Evolutionary conservation across 2,113 vertebrate genomes (phyloP), one percentile per base, ranked within the genome.

Genomic region (Gopherus flavomarginatus): DNA sequence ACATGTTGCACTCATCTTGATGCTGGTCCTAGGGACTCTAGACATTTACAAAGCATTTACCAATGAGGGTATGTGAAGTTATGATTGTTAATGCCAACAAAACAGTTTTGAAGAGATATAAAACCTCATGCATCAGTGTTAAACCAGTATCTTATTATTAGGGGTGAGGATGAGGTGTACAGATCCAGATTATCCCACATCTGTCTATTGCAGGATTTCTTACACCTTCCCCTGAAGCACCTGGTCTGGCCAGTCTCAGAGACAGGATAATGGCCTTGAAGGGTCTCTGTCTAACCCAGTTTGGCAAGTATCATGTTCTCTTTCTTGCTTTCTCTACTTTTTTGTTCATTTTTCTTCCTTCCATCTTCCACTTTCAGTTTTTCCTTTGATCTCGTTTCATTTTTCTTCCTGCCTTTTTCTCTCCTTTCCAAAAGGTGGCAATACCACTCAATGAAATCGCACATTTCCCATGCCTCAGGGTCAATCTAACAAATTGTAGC

Each of bases 381-480:
- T 21, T 31, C 12, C 62, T 88, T 94, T 90, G 69, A 22, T 88
- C 81, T 93, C 35, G 9, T 12, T 5, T 13, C 90, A 88, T 26
- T 85, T 91, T 38, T 94, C 77, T 17, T 84, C 86, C 44, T 57
- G 93, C 14, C 94, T 94, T 95, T 96, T 77, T 77, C 62, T 92
- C 92, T 89, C 29, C 24, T 78, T 92, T 85, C n/a, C 89, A 81
- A 93, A 92, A 96, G 86, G 88, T 87, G 49, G 24, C 65, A 97
- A 10, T 24, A 92, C 57, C 59, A 12, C 14, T 94, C 78, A 75
- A 59, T 31, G n/a, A 69, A 89, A 4, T 52, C 35, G 21, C 17
- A 85, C 38, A 52, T 96, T 98, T 98, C 97, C 96, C 97, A 98
- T 72, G 83, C 80, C 85, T 96, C 57, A 27, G 91, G 86, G 75